phyloP scores from a whole-genome alignment of 2,113 vertebrate genomes.

The Plecturocebus donacophilus region DNA sequence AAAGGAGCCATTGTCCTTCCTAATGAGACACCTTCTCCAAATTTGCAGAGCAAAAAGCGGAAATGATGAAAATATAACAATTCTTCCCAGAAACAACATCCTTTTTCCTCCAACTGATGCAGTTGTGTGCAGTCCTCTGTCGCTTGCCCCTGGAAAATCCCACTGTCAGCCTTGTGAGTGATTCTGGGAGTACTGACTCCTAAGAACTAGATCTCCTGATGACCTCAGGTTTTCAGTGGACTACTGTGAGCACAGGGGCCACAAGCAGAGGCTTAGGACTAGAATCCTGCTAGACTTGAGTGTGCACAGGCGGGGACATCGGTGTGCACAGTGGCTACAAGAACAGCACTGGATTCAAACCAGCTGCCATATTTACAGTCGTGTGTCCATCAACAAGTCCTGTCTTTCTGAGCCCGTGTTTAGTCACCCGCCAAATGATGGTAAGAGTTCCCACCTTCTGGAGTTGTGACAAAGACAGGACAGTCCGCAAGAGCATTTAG shows the following conservation, averaged over 20 bases:
- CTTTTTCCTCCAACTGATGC: neutral
- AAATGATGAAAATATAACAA: neutral
- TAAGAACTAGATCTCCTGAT: neutral
- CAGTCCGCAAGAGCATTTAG: neutral
- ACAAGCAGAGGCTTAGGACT: neutral
- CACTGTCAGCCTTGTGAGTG: neutral
- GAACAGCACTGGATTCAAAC: neutral
- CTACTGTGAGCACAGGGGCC: too few species aligned
- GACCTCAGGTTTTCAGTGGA: neutral
- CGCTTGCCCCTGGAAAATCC: neutral
- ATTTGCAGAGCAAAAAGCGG: neutral
- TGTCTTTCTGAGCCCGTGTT: neutral
- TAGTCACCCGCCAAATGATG: neutral
- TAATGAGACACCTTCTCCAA: neutral
- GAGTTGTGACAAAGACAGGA: neutral
- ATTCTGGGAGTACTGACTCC: neutral
- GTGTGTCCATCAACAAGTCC: neutral
- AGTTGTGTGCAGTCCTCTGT: neutral
- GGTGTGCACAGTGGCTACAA: accelerated
- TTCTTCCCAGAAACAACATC: neutral
- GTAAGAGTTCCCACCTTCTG: neutral
- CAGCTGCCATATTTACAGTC: too few species aligned
- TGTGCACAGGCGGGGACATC: accelerated
- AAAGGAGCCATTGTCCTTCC: neutral
- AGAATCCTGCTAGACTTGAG: neutral